Conservation (phyloP, 1,140 invertebrate species). For the Brachionus asplanchnoidis region DNA sequence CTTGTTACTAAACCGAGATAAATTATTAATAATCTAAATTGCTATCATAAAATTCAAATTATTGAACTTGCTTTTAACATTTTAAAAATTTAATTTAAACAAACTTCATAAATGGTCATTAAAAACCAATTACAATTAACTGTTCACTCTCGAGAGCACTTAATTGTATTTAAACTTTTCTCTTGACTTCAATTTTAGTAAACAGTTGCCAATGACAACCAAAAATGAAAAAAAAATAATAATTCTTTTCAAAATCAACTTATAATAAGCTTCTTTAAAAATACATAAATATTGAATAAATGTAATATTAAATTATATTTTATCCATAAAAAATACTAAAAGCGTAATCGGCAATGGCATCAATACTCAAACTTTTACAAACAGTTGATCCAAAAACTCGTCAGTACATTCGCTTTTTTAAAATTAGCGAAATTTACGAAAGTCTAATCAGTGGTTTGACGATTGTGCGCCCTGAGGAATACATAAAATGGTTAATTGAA, state of each 20-base stretch:
- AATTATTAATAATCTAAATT: not conserved
- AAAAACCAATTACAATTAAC: not conserved
- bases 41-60: not conserved
- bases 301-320: not conserved
- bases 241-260: not conserved
- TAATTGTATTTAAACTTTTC: not conserved
- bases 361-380: conserved; percentile 32
- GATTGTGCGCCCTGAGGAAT: conserved; percentile 16
- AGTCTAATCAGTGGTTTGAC: conserved; percentile 35
- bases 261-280: not conserved
- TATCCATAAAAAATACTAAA: too few relatives aligned
- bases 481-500: conserved; percentile 30
- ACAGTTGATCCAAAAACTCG: conserved; percentile 38
- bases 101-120: not conserved
- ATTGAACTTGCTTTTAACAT: not conserved
- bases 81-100: not conserved
- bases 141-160: not conserved
- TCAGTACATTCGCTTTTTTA: conserved; percentile 37
- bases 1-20: not conserved
- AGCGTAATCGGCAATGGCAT: not conserved
- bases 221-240: not conserved
- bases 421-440: conserved; percentile 38
- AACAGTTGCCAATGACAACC: conserved; percentile 4
- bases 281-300: not conserved
- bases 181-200: not conserved